Evolutionary conservation across 2,113 vertebrate genomes (phyloP), one percentile per base, ranked within the genome.

Genomic region (Bucco capensis): DNA sequence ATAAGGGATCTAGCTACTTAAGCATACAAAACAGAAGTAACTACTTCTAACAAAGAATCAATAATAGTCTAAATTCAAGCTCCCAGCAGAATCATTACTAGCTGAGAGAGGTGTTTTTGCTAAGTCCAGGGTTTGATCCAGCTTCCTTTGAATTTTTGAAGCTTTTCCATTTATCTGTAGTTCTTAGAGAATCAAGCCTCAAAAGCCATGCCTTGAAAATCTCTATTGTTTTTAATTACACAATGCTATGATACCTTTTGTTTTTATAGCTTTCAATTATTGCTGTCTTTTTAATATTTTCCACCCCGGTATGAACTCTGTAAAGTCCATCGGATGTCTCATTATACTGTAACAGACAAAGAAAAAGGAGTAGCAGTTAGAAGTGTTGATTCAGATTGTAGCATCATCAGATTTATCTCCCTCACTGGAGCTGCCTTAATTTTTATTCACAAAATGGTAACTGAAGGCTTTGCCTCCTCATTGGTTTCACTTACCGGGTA

Each of bases 261-360:
- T 96, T 96, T 90, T 96, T 97, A 95, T 98, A 99, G 28, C 62
- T 97, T 56, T 99, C 96, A 93, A 99, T 99, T 19, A 88, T 42
- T 81, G 96, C 97, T 61, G 99, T 98, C 95, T 98, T 98, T 33
- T 38, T 90, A 86, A 98, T 97, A 92, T 99, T 91, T 2, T 98
- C 97, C 93, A 98, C 97, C 18, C 99, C 99, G 35, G 75, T 99
- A 95, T 92, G 98, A 46, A 99, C 94, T 24, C 28, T 98, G 96
- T 98, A 99, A 80, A 83, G 44, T 46, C 99, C 99, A 50, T 99
- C 99, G 0, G 0, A 82, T 35, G 99, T 99, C 33, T 86, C 94
- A n/a, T 99, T 99, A 94, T 99, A 99, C 99, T 99, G 69, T 37
- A 97, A 93, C 66, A 91, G 90, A 94, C 8, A 86, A 71, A 92